Evolutionary conservation across 2,113 vertebrate species (phyloP).

Genomic region (Chaenocephalus aceratus): DNA sequence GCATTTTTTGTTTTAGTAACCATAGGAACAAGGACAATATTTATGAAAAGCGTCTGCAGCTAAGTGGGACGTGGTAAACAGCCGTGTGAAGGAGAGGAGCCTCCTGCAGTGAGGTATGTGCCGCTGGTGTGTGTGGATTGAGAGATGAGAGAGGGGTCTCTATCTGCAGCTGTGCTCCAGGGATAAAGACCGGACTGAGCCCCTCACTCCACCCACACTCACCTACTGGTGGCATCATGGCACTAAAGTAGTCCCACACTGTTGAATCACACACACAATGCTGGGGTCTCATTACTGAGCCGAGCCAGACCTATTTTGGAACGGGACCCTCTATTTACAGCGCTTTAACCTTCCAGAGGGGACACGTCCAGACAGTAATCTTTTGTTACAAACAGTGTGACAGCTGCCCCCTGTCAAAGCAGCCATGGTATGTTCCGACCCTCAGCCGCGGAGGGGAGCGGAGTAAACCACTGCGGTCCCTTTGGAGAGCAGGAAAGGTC

Average conservation of each 20-base stretch:
- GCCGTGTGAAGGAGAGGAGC: conserved; percentile 32
- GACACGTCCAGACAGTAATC: conserved; percentile 48
- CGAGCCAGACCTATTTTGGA: conserved; percentile 45
- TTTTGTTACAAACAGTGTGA: conserved; percentile 44
- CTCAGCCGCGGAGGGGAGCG: conserved; percentile 23
- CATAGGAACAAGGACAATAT: conserved; percentile 70
- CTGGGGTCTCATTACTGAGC: neutral
- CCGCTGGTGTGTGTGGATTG: conserved; percentile 28
- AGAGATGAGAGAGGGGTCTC: conserved; percentile 13
- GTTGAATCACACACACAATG: conserved; percentile 32
- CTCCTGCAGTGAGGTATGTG: conserved; percentile 30
- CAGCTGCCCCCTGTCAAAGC: conserved; percentile 73
- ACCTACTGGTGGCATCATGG: neutral
- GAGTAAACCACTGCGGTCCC: conserved; percentile 45
- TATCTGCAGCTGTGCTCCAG: conserved; percentile 67
- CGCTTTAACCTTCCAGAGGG: conserved; percentile 37
- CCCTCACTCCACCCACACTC: conserved; percentile 3
- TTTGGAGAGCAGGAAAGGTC: conserved; percentile 71
- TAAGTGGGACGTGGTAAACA: conserved; percentile 53
- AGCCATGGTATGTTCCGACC: conserved; percentile 45
- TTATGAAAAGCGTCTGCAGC: conserved; percentile 40
- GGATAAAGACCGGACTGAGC: conserved; percentile 49
- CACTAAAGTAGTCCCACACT: conserved; percentile 16
- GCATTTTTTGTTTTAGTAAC: conserved; percentile 50
- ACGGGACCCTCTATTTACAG: conserved; percentile 50